A percentile compares a stretch with the other conserved stretches of the same genome.
These are phyloP conservation scores for Empidonax traillii DNA, from an alignment of 2,113 vertebrate species.

Conservation along the genomic window DNA sequence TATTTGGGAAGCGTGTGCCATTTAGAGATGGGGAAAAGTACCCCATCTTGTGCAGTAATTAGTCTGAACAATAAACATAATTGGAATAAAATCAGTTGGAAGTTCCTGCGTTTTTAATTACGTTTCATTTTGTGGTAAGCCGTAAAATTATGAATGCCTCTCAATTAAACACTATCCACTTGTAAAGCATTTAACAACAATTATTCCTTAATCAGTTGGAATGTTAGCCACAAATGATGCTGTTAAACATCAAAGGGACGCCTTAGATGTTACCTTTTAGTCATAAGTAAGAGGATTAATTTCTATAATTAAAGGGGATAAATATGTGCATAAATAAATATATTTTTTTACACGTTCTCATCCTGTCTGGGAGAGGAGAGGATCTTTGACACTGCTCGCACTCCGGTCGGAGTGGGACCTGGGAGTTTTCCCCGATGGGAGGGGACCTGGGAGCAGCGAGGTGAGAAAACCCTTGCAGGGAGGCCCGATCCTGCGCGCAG, in stretches of 20 bases:
- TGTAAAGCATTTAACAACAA: constrained; percentile 80
- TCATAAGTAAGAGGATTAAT: constrained; percentile 82
- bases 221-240: constrained; percentile 77
- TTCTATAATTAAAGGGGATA: constrained; percentile 79
- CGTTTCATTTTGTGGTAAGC: constrained; percentile 76
- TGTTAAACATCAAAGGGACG: constrained; percentile 79
- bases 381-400: neutral
- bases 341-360: constrained; percentile 44
- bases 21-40: constrained; percentile 50
- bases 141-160: constrained; percentile 77
- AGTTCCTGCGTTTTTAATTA: constrained; percentile 78
- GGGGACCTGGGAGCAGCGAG: neutral
- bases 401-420: neutral
- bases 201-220: constrained; percentile 79
- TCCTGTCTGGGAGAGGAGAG: constrained; percentile 5
- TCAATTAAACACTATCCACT: constrained; percentile 79
- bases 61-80: constrained; percentile 79
- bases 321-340: constrained; percentile 80
- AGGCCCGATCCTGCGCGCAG: neutral
- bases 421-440: neutral
- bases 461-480: neutral
- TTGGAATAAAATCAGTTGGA: constrained; percentile 76
- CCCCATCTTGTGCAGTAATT: constrained; percentile 68
- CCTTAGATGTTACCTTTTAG: constrained; percentile 78
- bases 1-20: constrained; percentile 48